Evolutionary conservation across 2,888 invertebrate species (phyloP), one percentile per base, ranked within the genome.

Genomic region (Pollenia angustigena): DNA sequence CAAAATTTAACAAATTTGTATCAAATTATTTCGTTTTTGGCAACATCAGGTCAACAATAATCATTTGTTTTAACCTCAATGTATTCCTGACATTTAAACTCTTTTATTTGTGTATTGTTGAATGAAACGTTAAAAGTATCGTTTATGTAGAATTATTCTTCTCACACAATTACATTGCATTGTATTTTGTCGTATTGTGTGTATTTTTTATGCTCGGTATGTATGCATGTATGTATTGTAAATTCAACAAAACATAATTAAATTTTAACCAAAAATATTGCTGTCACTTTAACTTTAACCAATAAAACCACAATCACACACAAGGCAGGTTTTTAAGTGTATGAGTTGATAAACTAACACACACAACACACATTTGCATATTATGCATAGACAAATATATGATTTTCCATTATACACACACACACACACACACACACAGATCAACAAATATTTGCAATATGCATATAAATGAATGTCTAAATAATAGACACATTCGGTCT

Each of bases 241-340:
- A 71, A 81, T 64, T 66, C 48, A 74, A 82, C 82, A 86, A 82
- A 87, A 81, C 87, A 87, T 87, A 87, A 87, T 87, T 87, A 87
- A 87, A 87, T 84, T 87, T 84, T 87, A 84, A 87, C 87, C 84
- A 87, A 87, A 87, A 87, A 81, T 87, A 87, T 87, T 81, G 87
- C 81, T 87, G 87, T 87, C 87, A 87, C 87, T 85, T 87, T 87
- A 87, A 81, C 84, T 87, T 84, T 81, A 81, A 87, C 87, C 87
- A 84, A 78, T 54, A 87, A 87, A 84, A 87, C 87, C 87, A 84
- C 87, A 87, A 87, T 87, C 81, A 81, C 84, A 86, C 84, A 85
- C 74, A 80, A 85, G 74, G 79, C 84, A 75, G 84, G 74, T 80
- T 85, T 75, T 54, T 71, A 82, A 72, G 71, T 79, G n/a, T 58